Base-by-base conservation (phyloP, 1,140 invertebrate species). In the Caenorhabditis tropicalis region DNA sequence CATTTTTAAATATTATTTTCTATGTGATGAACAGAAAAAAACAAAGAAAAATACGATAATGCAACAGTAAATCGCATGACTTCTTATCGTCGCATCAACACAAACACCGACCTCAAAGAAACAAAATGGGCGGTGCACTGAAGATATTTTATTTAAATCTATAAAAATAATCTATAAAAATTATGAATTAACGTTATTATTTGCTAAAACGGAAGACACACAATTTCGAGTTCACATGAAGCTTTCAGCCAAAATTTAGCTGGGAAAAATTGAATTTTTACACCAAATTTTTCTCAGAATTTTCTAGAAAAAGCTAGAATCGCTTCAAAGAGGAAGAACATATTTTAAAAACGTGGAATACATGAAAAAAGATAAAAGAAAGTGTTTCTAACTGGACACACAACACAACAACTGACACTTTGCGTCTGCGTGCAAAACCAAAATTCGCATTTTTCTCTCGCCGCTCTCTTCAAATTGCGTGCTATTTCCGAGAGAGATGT, bases 361-460 rank as follows among this genome's bases (percentile, higher is more conserved):
- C 29, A n/a, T 56, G 53, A 56, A 19, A 56, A 43, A 56, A 21
- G 27, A 2, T 6, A 24, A 27, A 15, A 27, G 7, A 24, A 2
- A 27, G 24, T 56, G 24, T 10, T 19, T 27, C 21, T 27, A 56
- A 12, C 10, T 7, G 21, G 15, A 7, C 7, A n/a, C n/a, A n/a
- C 16, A n/a, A 51, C 49, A 74, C 65, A 74, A 74, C 65, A 74
- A 74, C 65, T 74, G 65, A 46, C 49, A 51, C 60, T 70, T 10
- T n/a, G n/a, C 10, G 65, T 43, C 65, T 74, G 65, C 65, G 65
- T 74, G 65, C 65, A 74, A 74, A 74, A 74, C 65, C n/a, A 9
- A 74, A 74, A 74, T 39, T 74, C 33, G 65, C 65, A 74, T 74
- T 74, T 74, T 43, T 74, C 65, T 74, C 65, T 65, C 7, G 21